Base-by-base conservation (phyloP, 2,797 vertebrate genomes). In the Pogoniulus pusillus region DNA sequence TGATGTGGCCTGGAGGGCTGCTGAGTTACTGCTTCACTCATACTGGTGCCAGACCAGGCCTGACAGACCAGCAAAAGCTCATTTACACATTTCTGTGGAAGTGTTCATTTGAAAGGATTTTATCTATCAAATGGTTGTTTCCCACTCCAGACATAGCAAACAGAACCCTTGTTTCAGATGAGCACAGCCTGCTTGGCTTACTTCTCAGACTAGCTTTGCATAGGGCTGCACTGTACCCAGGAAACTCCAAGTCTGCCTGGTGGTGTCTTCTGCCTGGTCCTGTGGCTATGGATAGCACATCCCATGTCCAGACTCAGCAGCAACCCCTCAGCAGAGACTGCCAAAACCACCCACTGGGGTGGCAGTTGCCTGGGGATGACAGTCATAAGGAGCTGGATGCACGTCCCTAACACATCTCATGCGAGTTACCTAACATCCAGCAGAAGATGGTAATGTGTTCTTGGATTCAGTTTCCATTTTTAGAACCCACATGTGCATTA, bases 321-420 rank as follows among this genome's bases (percentile, higher is more conserved):
- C 0, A 1, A 54, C 30, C 16, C 37, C 39, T 43, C 0, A 0
- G 37, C 32, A 32, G 37, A 34, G 43, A 37, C 1, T 55, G 24
- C 23, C 30, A 37, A 3, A 16, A 20, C 12, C 16, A 27, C 30
- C 34, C 39, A n/a, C 23, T 0, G 3, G 41, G 22, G 29, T 20
- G 34, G 45, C 65, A 72, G 78, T 39, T 24, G 2, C 1, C 5
- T 7, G 18, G 22, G 30, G 23, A 74, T 17, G 66, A 54, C 4
- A 35, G 20, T 7, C 29, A 30, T 16, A 32, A 75, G 17, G 30
- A 89, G 59, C 0, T 35, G 29, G 10, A 24, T 62, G 22, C 75
- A 80, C 87, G 23, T 26, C 57, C 49, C 32, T 4, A 37, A 70
- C n/a, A 43, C 1, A 73, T 60, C 60, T 68, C 43, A 75, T 14